A percentile compares a stretch with the other conserved stretches of the same genome.
These are phyloP conservation scores for Adelges cooleyi DNA, from an alignment of 1,140 invertebrate genomes.

Conservation along the genomic window DNA sequence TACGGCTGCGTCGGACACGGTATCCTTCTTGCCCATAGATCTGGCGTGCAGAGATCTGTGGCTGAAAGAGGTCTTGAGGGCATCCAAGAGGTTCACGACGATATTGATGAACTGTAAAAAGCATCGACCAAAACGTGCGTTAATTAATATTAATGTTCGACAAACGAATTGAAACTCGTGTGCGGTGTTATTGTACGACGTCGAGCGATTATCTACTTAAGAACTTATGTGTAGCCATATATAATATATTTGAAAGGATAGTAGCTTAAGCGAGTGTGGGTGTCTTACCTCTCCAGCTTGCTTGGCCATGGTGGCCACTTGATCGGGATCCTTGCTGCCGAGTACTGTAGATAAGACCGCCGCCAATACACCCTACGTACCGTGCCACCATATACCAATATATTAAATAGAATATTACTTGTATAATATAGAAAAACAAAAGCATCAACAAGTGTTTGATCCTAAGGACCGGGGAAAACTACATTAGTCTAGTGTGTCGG, in stretches of 20 bases:
- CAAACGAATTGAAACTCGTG: background rate
- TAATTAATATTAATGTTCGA: background rate
- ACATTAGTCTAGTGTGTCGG: too few species aligned
- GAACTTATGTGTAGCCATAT: too few species aligned
- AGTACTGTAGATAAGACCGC: constrained; percentile 75
- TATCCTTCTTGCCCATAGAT: constrained; percentile 69
- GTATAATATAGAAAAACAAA: constrained; percentile 23
- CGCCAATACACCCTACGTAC: constrained; percentile 70
- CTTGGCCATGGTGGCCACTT: constrained; percentile 80
- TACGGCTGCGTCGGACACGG: constrained; percentile 70
- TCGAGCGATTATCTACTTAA: too few species aligned
- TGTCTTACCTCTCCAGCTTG: constrained; percentile 79
- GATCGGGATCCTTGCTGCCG: constrained; percentile 75
- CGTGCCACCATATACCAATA: constrained; percentile 28
- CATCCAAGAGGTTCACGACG: constrained; percentile 76
- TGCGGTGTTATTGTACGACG: too few species aligned
- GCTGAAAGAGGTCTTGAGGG: constrained; percentile 79
- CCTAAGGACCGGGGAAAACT: constrained; percentile 13
- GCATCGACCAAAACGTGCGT: background rate
- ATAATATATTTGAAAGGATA: background rate
- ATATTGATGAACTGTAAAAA: constrained; percentile 72
- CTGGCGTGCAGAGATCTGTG: constrained; percentile 71
- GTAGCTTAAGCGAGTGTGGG: constrained; percentile 23
- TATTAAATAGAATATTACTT: constrained; percentile 11
- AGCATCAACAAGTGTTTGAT: constrained; percentile 18